Evolutionary conservation across 2,888 invertebrate species (phyloP), one percentile per base, ranked within the genome.

Genomic region (Agrotis ipsilon): DNA sequence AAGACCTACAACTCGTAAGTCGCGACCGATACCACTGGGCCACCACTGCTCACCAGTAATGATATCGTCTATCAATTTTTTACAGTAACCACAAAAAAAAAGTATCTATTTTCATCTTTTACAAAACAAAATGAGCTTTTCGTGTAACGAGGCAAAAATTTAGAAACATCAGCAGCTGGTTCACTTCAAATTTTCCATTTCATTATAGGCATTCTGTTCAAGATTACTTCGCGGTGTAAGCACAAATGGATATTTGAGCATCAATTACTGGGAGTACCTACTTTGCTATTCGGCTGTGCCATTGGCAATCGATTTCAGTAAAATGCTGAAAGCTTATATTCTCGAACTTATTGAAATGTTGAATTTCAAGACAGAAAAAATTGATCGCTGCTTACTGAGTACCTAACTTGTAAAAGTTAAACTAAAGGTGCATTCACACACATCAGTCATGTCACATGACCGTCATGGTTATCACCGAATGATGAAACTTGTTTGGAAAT

Each of bases 221-320:
- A 57, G 65, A 75, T 75, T 79, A 76, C 74, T 66, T 49, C 18
- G 65, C 65, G 67, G 48, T 75, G 74, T 79, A 76, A 79, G 74
- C 74, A 73, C 61, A 73, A 76, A 79, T 73, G 58, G 73, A 7
- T 73, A 73, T 76, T 79, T 79, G 61, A 76, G 76, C 66, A 79
- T 67, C 76, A 76, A 76, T 76, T 76, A 79, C 74, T 24, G 49
- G 11, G 45, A 62, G 49, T 62, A 51, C 60, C 21, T 57, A n/a
- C 49, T 55, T 55, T 32, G 11, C 32, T 19, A 55, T n/a, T 51
- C 51, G 45, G 21, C 19, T 67, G 39, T 43, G 51, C 43, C 18
- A 49, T 24, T 73, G 21, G 13, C 11, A n/a, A 55, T 55, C 59
- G 68, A 64, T 63, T 45, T 24, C 21, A 13, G 3, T 58, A 14